Percentiles rank a stretch among this genome's conserved stretches.
These are phyloP conservation scores for Tachysurus fulvidraco DNA, from an alignment of 2,113 vertebrate genomes.

Conservation along the genomic window DNA sequence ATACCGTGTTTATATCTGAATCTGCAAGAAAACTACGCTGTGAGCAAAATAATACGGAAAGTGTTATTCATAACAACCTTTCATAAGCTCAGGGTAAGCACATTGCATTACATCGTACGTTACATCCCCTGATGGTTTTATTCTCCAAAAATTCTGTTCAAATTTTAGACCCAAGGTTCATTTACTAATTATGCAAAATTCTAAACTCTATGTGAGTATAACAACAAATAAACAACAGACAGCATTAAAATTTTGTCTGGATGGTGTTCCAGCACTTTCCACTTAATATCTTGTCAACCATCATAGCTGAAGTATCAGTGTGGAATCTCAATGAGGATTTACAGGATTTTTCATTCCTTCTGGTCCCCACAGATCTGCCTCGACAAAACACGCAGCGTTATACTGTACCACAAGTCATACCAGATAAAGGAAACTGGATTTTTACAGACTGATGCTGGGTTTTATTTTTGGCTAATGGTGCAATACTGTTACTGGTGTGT, in stretches of 20 bases:
- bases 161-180: no score
- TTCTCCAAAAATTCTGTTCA: no score
- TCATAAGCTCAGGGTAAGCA: background rate
- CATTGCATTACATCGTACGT: background rate
- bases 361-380: background rate
- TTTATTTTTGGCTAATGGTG: background rate
- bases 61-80: background rate
- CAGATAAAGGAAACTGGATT: background rate
- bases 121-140: no score
- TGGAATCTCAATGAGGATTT: background rate
- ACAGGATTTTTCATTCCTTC: background rate
- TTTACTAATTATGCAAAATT: no score
- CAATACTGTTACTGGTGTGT: background rate
- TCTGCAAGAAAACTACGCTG: background rate
- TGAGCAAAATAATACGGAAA: background rate
- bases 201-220: background rate
- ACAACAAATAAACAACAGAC: background rate
- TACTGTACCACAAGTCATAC: background rate
- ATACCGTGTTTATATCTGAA: slow-evolving; percentile 13
- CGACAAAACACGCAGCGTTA: background rate
- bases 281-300: background rate
- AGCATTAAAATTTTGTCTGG: no score
- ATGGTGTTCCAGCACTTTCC: background rate
- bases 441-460: background rate
- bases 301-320: background rate